A percentile compares a stretch with the other conserved stretches of the same genome.
Conservation (phyloP, 2,113 vertebrate species). For the Rhinoderma darwinii region DNA sequence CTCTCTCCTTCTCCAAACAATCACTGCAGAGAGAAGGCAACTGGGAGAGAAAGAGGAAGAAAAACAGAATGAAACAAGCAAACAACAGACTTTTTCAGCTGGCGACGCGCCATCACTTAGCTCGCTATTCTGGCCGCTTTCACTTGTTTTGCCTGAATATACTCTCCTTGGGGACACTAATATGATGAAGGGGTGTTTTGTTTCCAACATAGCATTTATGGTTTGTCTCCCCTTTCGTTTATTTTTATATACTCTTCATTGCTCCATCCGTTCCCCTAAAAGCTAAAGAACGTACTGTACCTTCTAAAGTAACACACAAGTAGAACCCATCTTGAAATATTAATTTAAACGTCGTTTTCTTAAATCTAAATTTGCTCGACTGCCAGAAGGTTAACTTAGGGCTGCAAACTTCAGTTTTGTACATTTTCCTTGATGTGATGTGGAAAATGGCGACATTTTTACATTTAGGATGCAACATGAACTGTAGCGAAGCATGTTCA, state of each 20-base stretch:
- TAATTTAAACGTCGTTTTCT: background rate
- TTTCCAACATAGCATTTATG: constrained; percentile 29
- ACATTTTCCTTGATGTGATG: no score
- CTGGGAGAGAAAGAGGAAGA: constrained; percentile 58
- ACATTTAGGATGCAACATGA: background rate
- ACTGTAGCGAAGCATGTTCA: background rate
- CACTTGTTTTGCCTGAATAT: constrained; percentile 57
- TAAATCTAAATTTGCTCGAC: background rate
- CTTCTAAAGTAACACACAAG: constrained; percentile 38
- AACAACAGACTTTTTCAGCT: constrained; percentile 57
- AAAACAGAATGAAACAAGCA: constrained; percentile 58
- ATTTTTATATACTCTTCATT: background rate
- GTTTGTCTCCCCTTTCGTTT: background rate
- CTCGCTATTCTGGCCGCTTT: constrained; percentile 47
- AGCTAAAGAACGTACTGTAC: constrained; percentile 29
- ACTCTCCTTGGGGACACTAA: constrained; percentile 48
- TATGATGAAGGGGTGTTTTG: constrained; percentile 52
- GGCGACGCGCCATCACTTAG: constrained; percentile 39
- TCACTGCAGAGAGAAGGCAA: constrained; percentile 58
- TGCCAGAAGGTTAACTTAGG: background rate
- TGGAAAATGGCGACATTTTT: background rate
- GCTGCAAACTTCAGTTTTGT: background rate
- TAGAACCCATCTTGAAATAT: constrained; percentile 37
- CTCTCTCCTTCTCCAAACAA: constrained; percentile 58
- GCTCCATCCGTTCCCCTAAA: constrained; percentile 10